Evolutionary conservation across 2,797 vertebrate species (phyloP), one percentile per base, ranked within the genome.

Genomic region (Cercopithecus mitis): DNA sequence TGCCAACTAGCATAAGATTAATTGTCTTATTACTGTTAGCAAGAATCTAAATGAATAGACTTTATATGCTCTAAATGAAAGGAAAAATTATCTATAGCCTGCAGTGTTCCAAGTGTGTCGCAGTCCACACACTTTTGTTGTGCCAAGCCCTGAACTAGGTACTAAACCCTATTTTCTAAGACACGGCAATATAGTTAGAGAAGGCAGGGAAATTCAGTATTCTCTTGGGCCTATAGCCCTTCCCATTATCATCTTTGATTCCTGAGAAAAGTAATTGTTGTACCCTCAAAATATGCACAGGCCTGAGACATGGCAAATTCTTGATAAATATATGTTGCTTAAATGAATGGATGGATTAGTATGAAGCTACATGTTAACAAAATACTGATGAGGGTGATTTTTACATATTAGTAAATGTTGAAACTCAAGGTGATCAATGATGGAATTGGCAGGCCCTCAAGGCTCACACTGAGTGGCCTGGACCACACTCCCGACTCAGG

Each of bases 1-100:
- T 95, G 75, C 85, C 95, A 97, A 57, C 50, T 45, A n/a, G n/a
- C 39, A 4, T 27, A 79, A 77, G 61, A 61, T 12, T 86, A 80
- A 90, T 75, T 92, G 52, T 91, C 92, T 95, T 81, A 89, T 27
- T 84, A 89, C 79, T 70, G 24, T 52, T 95, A 81, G 41, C 36
- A 94, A 87, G 80, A 88, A 88, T 77, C 39, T 88, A 87, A 93
- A 77, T 90, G 87, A 93, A 84, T 20, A 85, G 82, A 45, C 27
- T 67, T 91, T 72, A 25, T 3, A 86, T 20, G 25, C 15, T 93
- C n/a, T 76, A 94, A 77, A 81, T 95, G 39, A 86, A 79, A 79
- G 52, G 64, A 70, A 41, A 93, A 93, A 89, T 6, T 39, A 12
- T 17, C 81, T 82, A 52, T 15, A 84, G 27, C 36, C n/a, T 57